These are phyloP conservation scores for Chironomus tentans DNA, from an alignment of 2,888 invertebrate species.

Conservation along the genomic window DNA sequence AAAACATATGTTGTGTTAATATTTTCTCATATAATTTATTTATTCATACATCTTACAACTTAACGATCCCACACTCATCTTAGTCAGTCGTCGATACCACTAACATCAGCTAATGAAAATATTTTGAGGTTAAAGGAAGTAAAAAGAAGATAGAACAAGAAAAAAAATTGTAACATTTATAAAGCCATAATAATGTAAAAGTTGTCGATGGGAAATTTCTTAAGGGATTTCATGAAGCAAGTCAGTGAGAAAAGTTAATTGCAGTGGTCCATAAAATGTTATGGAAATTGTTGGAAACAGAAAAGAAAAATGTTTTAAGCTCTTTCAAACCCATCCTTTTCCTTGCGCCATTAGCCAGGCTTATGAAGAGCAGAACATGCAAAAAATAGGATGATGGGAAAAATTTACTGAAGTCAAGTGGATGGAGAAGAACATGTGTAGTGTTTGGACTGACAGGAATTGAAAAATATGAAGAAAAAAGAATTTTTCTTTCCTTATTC, in stretches of 20 bases:
- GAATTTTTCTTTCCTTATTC: too few relatives aligned
- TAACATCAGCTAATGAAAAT: neutral
- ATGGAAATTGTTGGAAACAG: slow-evolving; percentile 3
- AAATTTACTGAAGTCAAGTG: too few relatives aligned
- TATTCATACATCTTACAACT: neutral
- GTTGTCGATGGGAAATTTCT: neutral
- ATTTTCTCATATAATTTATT: neutral
- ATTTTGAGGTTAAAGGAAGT: neutral
- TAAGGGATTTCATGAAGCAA: neutral
- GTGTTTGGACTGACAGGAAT: too few relatives aligned
- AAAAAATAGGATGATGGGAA: too few relatives aligned
- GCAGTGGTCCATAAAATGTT: slow-evolving; percentile 15
- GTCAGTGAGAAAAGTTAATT: slow-evolving; percentile 6
- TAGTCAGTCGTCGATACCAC: neutral
- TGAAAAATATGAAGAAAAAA: too few relatives aligned
- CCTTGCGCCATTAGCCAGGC: neutral
- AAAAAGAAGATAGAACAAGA: neutral
- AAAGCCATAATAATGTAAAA: neutral
- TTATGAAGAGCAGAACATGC: too few relatives aligned
- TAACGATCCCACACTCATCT: neutral
- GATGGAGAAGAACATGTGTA: too few relatives aligned
- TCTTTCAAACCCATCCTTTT: neutral
- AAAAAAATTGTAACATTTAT: too few relatives aligned
- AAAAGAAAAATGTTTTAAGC: neutral
- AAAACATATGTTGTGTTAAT: slow-evolving; percentile 1